phyloP scores from a whole-genome alignment of 2,797 vertebrate species.

The Peromyscus melanophrys region DNA sequence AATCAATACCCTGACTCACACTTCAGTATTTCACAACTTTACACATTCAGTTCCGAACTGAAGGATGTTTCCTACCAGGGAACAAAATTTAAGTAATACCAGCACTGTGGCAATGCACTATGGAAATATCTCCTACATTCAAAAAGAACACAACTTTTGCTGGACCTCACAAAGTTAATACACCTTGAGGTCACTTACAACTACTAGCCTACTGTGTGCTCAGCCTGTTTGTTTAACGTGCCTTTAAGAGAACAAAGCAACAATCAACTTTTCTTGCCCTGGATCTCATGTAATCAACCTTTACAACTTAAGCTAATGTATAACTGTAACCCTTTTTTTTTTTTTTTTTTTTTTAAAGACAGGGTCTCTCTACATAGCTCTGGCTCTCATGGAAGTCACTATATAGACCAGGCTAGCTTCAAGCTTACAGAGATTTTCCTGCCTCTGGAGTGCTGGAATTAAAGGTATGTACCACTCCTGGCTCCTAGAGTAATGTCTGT shows the following conservation, averaged over 20 bases:
- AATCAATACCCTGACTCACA: slow-evolving; percentile 61
- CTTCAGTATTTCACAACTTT: slow-evolving; percentile 68
- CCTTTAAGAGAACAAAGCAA: neutral
- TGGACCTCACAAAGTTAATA: neutral
- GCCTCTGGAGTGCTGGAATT: neutral
- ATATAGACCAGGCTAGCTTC: too few species aligned
- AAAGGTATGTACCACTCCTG: neutral
- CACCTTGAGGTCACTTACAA: neutral
- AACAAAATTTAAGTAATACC: slow-evolving; percentile 50
- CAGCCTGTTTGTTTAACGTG: neutral
- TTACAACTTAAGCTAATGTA: neutral
- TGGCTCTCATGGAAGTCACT: neutral
- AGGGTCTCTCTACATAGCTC: neutral
- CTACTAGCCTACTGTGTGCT: neutral
- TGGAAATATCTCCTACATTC: neutral
- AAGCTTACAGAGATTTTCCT: neutral
- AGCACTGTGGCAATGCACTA: slow-evolving; percentile 23
- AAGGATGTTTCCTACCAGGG: slow-evolving; percentile 43
- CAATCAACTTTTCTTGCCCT: neutral
- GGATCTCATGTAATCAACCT: neutral
- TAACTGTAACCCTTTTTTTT: too few species aligned
- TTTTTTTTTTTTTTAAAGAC: neutral
- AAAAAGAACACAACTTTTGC: neutral
- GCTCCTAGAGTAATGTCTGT: neutral
- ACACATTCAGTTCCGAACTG: slow-evolving; percentile 46